These are phyloP conservation scores for Cochlearius cochlearius DNA, from an alignment of 2,113 vertebrate genomes.

Conservation along the genomic window DNA sequence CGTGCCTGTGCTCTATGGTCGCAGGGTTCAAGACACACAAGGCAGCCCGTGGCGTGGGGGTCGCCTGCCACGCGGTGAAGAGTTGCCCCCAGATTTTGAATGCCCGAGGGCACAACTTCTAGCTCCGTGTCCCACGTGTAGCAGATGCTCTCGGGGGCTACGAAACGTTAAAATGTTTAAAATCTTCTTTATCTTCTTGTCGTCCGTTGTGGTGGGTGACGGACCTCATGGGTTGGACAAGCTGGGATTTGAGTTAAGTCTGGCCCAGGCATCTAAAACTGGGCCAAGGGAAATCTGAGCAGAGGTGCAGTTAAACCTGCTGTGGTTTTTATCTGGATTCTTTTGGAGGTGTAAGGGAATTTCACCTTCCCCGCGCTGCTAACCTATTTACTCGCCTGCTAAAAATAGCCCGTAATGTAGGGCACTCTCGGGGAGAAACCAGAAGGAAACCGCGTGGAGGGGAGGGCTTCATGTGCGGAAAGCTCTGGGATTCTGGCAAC, in stretches of 20 bases:
- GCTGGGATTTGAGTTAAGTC: not conserved
- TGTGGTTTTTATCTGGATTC: not conserved
- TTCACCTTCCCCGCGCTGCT: slow-evolving; percentile 22
- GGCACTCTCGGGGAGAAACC: not conserved
- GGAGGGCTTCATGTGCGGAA: not conserved
- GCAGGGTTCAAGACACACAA: not conserved
- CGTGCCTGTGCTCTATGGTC: not conserved
- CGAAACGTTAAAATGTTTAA: not conserved
- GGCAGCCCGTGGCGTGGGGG: not conserved
- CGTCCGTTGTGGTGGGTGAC: not conserved
- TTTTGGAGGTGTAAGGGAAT: not conserved
- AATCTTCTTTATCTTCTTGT: not conserved
- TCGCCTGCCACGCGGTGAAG: not conserved
- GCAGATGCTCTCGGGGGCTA: not conserved
- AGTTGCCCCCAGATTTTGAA: not conserved
- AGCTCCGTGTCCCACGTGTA: not conserved
- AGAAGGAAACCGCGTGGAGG: not conserved
- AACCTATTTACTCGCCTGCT: not conserved
- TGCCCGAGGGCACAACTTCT: too few relatives aligned
- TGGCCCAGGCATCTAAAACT: rapidly evolving
- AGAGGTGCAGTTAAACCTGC: not conserved
- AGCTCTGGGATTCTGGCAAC: not conserved
- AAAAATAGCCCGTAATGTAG: slow-evolving; percentile 59
- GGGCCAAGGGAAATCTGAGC: not conserved
- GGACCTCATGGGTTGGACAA: not conserved